Evolutionary conservation across 2,888 invertebrate species (phyloP), one percentile per base, ranked within the genome.

Genomic region (Caenorhabditis sp.): DNA sequence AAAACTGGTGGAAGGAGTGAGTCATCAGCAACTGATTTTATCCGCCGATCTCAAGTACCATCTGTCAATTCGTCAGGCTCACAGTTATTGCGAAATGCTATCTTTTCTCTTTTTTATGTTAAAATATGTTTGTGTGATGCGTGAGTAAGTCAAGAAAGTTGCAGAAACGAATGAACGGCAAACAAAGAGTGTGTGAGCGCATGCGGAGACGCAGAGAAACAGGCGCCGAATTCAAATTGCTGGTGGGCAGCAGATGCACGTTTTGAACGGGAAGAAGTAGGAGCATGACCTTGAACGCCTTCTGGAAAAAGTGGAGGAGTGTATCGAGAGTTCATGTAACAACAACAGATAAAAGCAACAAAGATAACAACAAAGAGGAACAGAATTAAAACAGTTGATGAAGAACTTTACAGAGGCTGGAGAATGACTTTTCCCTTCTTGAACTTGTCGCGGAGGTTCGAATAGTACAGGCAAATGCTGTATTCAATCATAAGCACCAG

Each of bases 371-470:
- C 5, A 41, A 50, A n/a, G 11, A 26, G 3, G 17, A 24, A 11
- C 2, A 50, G 17, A n/a, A n/a, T 41, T 39, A 20, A 1, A 22
- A 26, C 7, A 4, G 3, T 30, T n/a, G n/a, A n/a, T n/a, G n/a
- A n/a, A n/a, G n/a, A n/a, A n/a, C n/a, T 41, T 61, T 61, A 61
- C 20, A 32, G 32, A 7, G 63, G 63, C 24, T 63, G 63, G 1
- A 63, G 45, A 32, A 63, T 22, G 45, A 63, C 63, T 41, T 63
- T 63, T 22, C 43, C 53, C 8, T 30, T 52, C 30, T 13, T 35
- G 63, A 63, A 63, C 35, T 63, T 63, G 45, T 63, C 63, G 37
- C 63, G 63, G 13, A 63, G 52, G n/a, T 63, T 63, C 11, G 53
- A 63, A 26, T 53, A 63, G 53, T 53, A 63, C 22, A 63, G 63